Evolutionary conservation across 2,797 vertebrate species (phyloP).

Genomic region (Thalassophryne amazonica): DNA sequence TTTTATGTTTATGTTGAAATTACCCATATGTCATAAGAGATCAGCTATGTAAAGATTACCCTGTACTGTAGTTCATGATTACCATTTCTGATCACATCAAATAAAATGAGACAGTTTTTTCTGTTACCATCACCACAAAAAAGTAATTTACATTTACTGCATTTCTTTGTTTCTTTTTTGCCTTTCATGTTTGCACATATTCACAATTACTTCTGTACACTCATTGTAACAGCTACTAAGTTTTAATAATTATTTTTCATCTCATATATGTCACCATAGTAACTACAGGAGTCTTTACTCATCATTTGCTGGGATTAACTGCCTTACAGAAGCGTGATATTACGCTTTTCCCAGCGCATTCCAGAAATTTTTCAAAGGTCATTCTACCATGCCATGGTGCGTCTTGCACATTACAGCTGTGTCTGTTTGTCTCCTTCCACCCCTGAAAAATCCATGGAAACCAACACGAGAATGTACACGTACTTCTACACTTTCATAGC

Average conservation of each 20-base stretch:
- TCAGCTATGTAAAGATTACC: no score
- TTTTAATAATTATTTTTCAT: neutral
- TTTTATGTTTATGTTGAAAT: no score
- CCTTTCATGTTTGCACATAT: neutral
- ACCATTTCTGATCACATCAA: no score
- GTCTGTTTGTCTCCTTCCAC: constrained; percentile 23
- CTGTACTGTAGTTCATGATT: no score
- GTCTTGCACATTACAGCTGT: constrained; percentile 41
- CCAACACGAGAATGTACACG: constrained; percentile 14
- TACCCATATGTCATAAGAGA: no score
- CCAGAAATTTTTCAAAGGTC: constrained; percentile 5
- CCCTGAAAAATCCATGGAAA: constrained; percentile 28
- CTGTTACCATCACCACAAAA: no score
- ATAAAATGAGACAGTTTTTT: no score
- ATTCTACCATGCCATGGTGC: constrained; percentile 15
- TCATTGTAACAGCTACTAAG: neutral
- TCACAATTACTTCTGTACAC: neutral
- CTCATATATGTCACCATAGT: no score
- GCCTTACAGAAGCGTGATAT: neutral
- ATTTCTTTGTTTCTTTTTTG: neutral
- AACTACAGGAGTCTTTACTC: no score
- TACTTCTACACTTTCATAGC: constrained; percentile 53
- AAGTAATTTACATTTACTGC: no score
- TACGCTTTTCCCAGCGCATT: constrained; percentile 11
- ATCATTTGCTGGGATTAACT: constrained; percentile 8